A percentile compares a stretch with the other conserved stretches of the same genome.
These are phyloP conservation scores for Ecliptopera silaceata DNA, from an alignment of 2,888 invertebrate genomes.

Conservation along the genomic window DNA sequence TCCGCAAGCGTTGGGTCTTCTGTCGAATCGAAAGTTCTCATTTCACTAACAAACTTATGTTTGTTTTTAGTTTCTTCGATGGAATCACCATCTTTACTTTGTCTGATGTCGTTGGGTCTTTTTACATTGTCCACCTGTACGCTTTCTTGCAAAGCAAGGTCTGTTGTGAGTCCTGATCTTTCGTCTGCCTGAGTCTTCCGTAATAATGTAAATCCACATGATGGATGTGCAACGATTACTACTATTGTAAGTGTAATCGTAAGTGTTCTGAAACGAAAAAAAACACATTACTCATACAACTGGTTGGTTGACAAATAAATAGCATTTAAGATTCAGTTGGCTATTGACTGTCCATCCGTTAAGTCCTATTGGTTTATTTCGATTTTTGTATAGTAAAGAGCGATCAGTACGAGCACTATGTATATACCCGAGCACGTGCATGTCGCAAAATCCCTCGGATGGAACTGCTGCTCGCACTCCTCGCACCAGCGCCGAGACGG, in stretches of 20 bases:
- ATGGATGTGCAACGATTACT: constrained; percentile 49
- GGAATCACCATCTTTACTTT: constrained; percentile 17
- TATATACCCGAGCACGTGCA: constrained; percentile 13
- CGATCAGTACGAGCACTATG: background rate
- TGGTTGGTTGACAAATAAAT: too few species aligned
- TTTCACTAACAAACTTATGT: constrained; percentile 12
- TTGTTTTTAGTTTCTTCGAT: constrained; percentile 13
- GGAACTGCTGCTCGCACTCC: background rate
- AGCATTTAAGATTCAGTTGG: too few species aligned
- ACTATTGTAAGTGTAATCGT: constrained; percentile 57
- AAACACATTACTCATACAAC: background rate
- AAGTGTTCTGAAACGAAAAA: constrained; percentile 62
- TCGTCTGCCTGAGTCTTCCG: constrained; percentile 36
- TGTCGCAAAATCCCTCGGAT: background rate
- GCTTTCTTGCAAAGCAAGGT: constrained; percentile 51
- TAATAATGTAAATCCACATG: constrained; percentile 52
- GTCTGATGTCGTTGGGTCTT: constrained; percentile 37
- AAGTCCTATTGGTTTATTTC: too few species aligned
- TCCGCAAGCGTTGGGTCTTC: background rate
- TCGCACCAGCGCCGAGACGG: constrained; percentile 10
- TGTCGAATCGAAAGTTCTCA: background rate
- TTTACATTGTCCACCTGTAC: constrained; percentile 49
- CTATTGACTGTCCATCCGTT: too few species aligned
- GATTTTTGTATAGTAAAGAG: too few species aligned
- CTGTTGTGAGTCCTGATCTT: constrained; percentile 30